These are phyloP conservation scores for Philopedon plagiatum DNA, from an alignment of 2,888 invertebrate species.

Conservation along the genomic window DNA sequence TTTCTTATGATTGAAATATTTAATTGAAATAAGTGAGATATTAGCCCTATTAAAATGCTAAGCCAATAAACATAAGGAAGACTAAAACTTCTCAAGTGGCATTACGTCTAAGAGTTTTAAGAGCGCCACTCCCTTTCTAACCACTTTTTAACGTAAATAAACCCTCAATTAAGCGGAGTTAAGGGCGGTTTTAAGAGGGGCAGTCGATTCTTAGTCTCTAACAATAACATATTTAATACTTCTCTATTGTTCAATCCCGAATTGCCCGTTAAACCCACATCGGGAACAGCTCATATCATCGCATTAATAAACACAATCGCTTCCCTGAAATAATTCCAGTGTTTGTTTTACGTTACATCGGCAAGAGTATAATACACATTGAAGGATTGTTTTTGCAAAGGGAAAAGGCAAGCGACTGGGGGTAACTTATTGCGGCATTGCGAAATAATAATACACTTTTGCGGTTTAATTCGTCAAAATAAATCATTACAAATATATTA, in stretches of 20 bases:
- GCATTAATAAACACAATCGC: conserved; percentile 67
- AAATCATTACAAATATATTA: no score
- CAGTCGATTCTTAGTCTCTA: conserved; percentile 52
- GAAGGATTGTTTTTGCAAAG: conserved; percentile 47
- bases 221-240: conserved; percentile 64
- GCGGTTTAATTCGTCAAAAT: not conserved
- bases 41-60: not conserved
- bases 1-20: no score
- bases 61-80: not conserved
- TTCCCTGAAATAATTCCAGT: conserved; percentile 68
- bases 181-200: conserved; percentile 51
- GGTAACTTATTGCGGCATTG: conserved; percentile 17
- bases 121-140: conserved; percentile 23
- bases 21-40: no score
- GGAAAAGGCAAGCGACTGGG: conserved; percentile 29
- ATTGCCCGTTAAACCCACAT: conserved; percentile 62
- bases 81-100: conserved; percentile 25
- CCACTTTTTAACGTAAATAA: conserved; percentile 55
- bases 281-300: conserved; percentile 62
- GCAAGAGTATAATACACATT: conserved; percentile 44
- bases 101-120: conserved; percentile 32
- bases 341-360: conserved; percentile 66
- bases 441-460: not conserved
- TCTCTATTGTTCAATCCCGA: conserved; percentile 61
- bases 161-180: conserved; percentile 45